phyloP scores from a whole-genome alignment of 2,113 vertebrate genomes.

The Mohoua ochrocephala region DNA sequence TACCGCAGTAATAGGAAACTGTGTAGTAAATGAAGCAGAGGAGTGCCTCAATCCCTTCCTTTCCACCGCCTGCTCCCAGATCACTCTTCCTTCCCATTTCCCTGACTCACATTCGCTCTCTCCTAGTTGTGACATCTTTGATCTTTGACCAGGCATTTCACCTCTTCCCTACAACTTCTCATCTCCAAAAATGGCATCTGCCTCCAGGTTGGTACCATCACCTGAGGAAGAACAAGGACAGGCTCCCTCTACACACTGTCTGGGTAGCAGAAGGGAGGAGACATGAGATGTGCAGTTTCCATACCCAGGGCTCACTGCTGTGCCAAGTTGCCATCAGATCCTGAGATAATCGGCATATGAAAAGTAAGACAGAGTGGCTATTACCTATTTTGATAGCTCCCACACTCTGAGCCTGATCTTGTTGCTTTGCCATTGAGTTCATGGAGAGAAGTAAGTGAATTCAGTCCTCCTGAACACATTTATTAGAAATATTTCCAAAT shows the following conservation, averaged over 20 bases:
- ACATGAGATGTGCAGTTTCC: background rate
- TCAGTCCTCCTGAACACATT: background rate
- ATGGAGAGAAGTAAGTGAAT: background rate
- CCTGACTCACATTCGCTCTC: fast-evolving
- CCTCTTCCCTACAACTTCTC: background rate
- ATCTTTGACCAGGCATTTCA: background rate
- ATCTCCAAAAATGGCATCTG: background rate
- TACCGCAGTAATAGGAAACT: constrained; percentile 26
- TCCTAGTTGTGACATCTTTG: background rate
- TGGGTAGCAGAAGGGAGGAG: background rate
- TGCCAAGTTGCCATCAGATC: background rate
- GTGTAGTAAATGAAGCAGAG: background rate
- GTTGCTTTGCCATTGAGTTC: background rate
- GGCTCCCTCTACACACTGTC: fast-evolving
- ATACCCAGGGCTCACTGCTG: background rate
- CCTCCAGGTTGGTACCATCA: background rate
- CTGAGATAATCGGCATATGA: fast-evolving
- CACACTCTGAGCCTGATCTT: background rate
- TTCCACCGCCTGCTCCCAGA: background rate
- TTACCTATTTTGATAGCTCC: background rate
- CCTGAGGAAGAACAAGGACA: background rate
- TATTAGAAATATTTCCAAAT: background rate
- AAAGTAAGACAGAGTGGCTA: background rate
- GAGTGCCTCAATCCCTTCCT: background rate
- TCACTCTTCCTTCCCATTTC: background rate